Base-by-base conservation (phyloP, 1,140 invertebrate species). In the Drosophila insularis region DNA sequence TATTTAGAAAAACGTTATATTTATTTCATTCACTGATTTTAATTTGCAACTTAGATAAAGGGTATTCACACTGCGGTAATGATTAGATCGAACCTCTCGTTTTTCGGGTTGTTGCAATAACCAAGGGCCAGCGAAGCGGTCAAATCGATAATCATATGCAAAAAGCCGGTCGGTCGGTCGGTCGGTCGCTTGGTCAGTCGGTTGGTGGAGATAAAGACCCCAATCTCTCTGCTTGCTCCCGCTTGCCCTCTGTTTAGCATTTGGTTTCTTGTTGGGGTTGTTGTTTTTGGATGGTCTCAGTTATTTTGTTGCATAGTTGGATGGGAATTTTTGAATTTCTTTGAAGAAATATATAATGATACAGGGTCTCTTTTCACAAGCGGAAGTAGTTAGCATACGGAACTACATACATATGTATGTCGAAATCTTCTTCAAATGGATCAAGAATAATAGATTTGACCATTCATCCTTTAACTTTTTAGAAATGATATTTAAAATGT, bases 101-200 rank as follows among this genome's bases (percentile, higher is more conserved):
- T 58, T 56, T 17, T 21, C 11, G 31, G 31, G 40, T 14, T 40
- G 60, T 46, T 46, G 21, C 60, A 43, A 65, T 32, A 35, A 32
- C 35, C 35, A 63, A 37, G 35, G 14, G 31, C 8, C 39, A 62
- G 27, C 62, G 23, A 53, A 71, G 55, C 75, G 68, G 66, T 68
- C 71, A 66, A 74, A 87, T 89, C 82, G 79, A 89, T 87, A 86
- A 86, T 86, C 71, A 68, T 87, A 86, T 86, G 82, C 82, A 86
- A 86, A 86, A 87, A 82, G 80, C 82, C 76, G 82, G 82, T 82
- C 75, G 75, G 67, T 76, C 56, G 62, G 55, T 63, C 27, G 2
- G 17, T 35, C 72, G 82, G 82, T 81, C 75, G 75, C 64, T 76
- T 31, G 27, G 64, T n/a, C n/a, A n/a, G n/a, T n/a, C n/a, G 39